Percentiles rank a stretch among this genome's conserved stretches.
Conservation (phyloP, 2,797 vertebrate species). For the Tragelaphus oryx region DNA sequence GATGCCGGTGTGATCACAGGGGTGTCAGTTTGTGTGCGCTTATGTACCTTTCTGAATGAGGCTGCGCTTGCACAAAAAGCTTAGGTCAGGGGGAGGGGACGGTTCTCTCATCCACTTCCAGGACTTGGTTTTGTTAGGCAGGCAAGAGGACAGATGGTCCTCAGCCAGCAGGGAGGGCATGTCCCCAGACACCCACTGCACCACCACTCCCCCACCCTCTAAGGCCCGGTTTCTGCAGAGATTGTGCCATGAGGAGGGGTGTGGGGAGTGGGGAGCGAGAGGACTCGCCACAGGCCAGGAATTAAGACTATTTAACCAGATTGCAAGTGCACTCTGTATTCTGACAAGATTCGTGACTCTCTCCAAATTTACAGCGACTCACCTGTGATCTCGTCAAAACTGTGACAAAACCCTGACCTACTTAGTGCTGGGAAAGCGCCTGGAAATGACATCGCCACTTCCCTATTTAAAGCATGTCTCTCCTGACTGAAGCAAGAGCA, state of each 20-base stretch:
- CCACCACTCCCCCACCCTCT: neutral
- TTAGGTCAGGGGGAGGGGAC: neutral
- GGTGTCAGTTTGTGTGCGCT: neutral
- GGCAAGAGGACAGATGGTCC: neutral
- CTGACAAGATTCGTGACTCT: slow-evolving; percentile 59
- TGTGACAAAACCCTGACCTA: slow-evolving; percentile 65
- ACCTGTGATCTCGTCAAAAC: slow-evolving; percentile 62
- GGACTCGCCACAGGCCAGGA: neutral
- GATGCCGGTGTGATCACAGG: too few species aligned
- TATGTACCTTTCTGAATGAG: neutral
- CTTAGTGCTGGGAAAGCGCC: slow-evolving; percentile 25
- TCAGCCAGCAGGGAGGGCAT: neutral
- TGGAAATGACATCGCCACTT: neutral
- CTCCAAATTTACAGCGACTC: slow-evolving; percentile 56
- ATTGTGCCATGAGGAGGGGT: accelerated
- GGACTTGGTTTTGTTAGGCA: neutral
- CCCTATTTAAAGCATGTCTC: slow-evolving; percentile 22
- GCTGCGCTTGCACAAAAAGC: neutral
- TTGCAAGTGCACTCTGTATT: neutral
- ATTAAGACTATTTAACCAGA: neutral
- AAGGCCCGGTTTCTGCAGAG: neutral
- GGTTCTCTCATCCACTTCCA: neutral
- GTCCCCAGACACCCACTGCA: too few species aligned
- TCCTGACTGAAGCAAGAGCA: neutral
- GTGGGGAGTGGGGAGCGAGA: neutral